Conservation (phyloP, 2,113 vertebrate genomes). For the Thinocorus orbignyianus region DNA sequence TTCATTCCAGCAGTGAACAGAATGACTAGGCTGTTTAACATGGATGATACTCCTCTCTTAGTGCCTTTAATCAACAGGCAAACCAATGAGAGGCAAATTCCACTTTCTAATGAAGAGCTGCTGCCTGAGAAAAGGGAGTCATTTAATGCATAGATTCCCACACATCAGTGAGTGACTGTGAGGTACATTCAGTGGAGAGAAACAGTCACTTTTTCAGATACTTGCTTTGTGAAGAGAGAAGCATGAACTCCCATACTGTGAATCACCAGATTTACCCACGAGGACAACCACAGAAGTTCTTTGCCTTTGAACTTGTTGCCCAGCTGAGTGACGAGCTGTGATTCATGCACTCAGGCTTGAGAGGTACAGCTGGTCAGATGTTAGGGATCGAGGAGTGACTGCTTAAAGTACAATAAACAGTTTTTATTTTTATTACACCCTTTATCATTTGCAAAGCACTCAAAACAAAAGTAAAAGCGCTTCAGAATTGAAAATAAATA, state of each 20-base stretch:
- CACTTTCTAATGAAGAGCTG: background rate
- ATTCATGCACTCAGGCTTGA: background rate
- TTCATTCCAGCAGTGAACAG: background rate
- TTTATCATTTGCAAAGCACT: background rate
- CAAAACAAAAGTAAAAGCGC: background rate
- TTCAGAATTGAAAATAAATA: background rate
- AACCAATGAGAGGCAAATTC: background rate
- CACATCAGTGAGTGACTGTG: background rate
- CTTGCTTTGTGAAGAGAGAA: background rate
- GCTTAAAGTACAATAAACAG: background rate
- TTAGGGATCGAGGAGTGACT: background rate
- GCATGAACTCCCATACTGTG: background rate
- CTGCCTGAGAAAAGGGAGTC: background rate
- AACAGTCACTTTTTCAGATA: background rate
- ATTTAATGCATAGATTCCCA: background rate
- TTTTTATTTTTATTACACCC: background rate
- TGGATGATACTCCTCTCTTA: background rate
- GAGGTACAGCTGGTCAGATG: background rate
- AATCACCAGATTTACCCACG: background rate
- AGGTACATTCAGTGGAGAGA: background rate
- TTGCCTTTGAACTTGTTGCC: background rate
- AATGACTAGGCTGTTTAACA: background rate
- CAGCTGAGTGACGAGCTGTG: background rate
- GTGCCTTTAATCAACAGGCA: background rate
- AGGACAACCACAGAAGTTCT: background rate